Conservation (phyloP, 2,888 invertebrate species). For the Zygothrica quintamaculata region DNA sequence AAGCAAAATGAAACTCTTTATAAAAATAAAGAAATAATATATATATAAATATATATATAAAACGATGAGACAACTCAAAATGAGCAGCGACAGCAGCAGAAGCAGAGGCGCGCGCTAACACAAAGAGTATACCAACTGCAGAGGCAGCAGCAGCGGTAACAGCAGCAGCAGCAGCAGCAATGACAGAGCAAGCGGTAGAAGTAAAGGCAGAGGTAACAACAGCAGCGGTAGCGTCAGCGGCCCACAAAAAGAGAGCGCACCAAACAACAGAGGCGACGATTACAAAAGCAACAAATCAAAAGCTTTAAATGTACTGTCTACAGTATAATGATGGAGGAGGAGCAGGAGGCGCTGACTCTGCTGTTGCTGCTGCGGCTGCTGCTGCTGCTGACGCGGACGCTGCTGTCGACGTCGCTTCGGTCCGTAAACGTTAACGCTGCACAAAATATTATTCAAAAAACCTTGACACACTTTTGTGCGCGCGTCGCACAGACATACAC, state of each 20-base stretch:
- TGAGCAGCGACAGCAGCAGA: slow-evolving; percentile 33
- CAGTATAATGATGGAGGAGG: slow-evolving; percentile 8
- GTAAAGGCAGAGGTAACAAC: slow-evolving; percentile 16
- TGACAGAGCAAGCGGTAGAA: slow-evolving; percentile 18
- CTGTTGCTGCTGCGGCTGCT: slow-evolving; percentile 10
- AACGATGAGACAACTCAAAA: slow-evolving; percentile 62
- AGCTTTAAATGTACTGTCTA: slow-evolving; percentile 39
- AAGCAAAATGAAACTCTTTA: slow-evolving; percentile 29
- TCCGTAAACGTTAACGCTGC: slow-evolving; percentile 73
- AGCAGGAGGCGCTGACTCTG: slow-evolving; percentile 18
- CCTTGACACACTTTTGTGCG: slow-evolving; percentile 82
- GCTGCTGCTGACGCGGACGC: slow-evolving; percentile 18
- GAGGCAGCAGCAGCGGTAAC: too few relatives aligned
- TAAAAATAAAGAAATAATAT: slow-evolving; percentile 13
- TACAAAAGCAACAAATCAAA: slow-evolving; percentile 59
- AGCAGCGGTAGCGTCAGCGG: slow-evolving; percentile 29
- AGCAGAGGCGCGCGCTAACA: slow-evolving; percentile 32
- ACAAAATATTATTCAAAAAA: slow-evolving; percentile 82
- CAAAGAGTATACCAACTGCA: slow-evolving; percentile 24
- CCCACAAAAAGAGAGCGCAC: slow-evolving; percentile 38
- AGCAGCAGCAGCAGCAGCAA: too few relatives aligned
- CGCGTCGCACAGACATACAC: slow-evolving; percentile 64
- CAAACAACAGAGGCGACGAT: slow-evolving; percentile 35
- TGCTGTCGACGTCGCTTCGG: slow-evolving; percentile 54
- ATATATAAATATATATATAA: slow-evolving; percentile 23